Evolutionary conservation across 2,113 vertebrate species (phyloP), one percentile per base, ranked within the genome.

Genomic region (Beaufortia kweichowensis): DNA sequence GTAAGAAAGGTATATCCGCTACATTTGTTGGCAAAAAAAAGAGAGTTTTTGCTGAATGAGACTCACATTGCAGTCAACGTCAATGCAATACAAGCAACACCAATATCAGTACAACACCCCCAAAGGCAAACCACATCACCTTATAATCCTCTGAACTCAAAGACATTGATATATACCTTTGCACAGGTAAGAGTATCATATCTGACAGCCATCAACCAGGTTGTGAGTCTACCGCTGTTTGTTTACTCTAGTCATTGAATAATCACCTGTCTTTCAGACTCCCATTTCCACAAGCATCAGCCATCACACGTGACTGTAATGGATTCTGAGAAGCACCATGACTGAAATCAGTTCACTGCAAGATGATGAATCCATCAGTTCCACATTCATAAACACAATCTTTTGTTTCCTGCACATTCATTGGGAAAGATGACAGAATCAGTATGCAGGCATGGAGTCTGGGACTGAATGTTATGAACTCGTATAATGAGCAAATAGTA

Each of bases 321-420:
- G 72, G 78, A 85, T 73, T 83, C 67, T 69, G 76, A 73, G 75
- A 78, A 64, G 78, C 67, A 64, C 78, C 62, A 76, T 78, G 24
- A 67, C 71, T 79, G 43, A 81, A 80, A 77, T 81, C 76, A 82
- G 57, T 76, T 81, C 46, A 41, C 76, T 48, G 53, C 60, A 74
- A 80, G 53, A 81, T 75, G 79, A 79, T 67, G 61, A 71, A 82
- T 83, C 81, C 79, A 84, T 83, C 81, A 78, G 79, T 84, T 84
- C 61, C 61, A 83, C 66, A 80, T 80, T 86, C 81, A 79, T 81
- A 78, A 86, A 83, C 77, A 75, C 65, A 72, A 77, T 83, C 75
- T 85, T 81, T 76, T 59, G 80, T 83, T 81, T 86, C 76, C 81
- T 35, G 31, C 46, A 11, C 63, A 59, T 76, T 81, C 79, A 78